A percentile compares a stretch with the other conserved stretches of the same genome.
These are phyloP conservation scores for Drosophila serrata DNA, from an alignment of 1,140 invertebrate genomes.

Conservation along the genomic window DNA sequence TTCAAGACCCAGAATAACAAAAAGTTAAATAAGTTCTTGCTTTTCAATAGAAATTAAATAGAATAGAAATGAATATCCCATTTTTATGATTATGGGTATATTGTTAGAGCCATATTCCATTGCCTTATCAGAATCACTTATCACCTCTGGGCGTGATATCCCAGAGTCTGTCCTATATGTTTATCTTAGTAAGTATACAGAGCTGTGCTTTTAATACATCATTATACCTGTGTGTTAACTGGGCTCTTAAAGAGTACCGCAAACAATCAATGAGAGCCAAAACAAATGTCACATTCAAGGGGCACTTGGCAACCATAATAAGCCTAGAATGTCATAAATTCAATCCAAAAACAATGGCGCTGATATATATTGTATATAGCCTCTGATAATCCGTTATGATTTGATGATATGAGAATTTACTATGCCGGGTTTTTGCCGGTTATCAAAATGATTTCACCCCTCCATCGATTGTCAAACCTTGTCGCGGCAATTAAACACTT, in stretches of 20 bases:
- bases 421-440: neutral
- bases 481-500: conserved; percentile 38
- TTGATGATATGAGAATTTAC: conserved; percentile 11
- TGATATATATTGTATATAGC: conserved; percentile 13
- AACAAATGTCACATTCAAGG: conserved; percentile 29
- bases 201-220: neutral
- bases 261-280: conserved; percentile 22
- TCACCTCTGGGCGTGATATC: neutral
- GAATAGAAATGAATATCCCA: neutral
- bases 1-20: neutral
- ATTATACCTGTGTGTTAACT: conserved; percentile 2
- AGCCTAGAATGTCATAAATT: conserved; percentile 25
- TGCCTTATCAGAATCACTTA: conserved; percentile 9
- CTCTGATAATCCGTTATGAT: conserved; percentile 59
- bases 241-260: conserved; percentile 8
- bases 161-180: neutral
- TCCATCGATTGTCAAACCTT: conserved; percentile 34
- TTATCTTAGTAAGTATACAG: conserved; percentile 15
- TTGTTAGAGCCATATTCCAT: neutral
- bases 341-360: conserved; percentile 1
- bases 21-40: neutral
- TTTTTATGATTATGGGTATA: neutral
- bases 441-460: conserved; percentile 12
- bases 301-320: conserved; percentile 42
- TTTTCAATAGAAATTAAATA: neutral